Evolutionary conservation across 2,888 invertebrate species (phyloP).

Genomic region (Polydrusus cervinus): DNA sequence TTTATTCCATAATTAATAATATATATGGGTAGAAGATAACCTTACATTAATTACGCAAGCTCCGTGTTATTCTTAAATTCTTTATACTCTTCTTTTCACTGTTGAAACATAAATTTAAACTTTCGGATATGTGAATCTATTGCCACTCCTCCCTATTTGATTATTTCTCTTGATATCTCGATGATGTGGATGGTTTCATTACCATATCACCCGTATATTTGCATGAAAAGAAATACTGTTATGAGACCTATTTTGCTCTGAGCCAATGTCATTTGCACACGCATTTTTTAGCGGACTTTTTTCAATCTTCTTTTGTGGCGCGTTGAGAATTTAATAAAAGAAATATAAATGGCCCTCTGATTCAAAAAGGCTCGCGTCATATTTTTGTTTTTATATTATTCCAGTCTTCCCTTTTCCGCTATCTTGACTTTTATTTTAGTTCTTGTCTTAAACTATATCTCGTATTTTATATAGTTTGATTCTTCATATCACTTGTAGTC

Average conservation of each 20-base stretch:
- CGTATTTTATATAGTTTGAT: constrained; percentile 22
- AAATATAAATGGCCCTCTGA: constrained; percentile 53
- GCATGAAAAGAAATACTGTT: constrained; percentile 61
- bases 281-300: constrained; percentile 56
- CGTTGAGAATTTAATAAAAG: constrained; percentile 55
- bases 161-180: constrained; percentile 47
- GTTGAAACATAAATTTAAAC: background rate
- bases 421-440: constrained; percentile 49
- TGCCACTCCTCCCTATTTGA: constrained; percentile 49
- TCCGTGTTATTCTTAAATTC: no score
- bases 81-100: no score
- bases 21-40: no score
- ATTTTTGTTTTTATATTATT: constrained; percentile 54
- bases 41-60: no score
- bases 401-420: constrained; percentile 25
- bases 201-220: constrained; percentile 59
- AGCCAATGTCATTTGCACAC: constrained; percentile 60
- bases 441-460: constrained; percentile 26
- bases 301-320: constrained; percentile 55
- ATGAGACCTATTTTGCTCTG: constrained; percentile 59
- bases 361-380: constrained; percentile 48
- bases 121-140: constrained; percentile 15
- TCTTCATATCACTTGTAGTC: background rate
- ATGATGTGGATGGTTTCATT: constrained; percentile 58
- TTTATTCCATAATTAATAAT: no score